Base-by-base conservation (phyloP, 2,888 invertebrate genomes). In the Invenusta paracnida region DNA sequence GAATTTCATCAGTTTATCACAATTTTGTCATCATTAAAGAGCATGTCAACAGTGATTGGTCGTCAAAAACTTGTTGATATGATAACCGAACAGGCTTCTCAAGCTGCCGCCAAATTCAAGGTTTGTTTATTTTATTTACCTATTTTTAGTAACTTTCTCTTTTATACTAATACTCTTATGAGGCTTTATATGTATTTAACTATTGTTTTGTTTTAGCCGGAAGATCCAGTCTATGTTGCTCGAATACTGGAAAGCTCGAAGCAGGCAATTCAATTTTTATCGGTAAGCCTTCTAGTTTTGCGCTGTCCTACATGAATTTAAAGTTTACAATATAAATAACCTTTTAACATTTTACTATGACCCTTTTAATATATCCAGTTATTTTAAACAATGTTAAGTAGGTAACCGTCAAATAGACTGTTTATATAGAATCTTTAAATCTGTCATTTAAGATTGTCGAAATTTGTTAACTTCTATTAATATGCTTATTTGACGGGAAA, bases 1-100 rank as follows among this genome's bases (percentile, higher is more conserved):
- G 97, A 98, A 92, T 97, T 97, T 92, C 94, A 95, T 89, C 93
- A 94, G 87, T 94, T 97, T 87, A 95, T 98, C 95, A 94, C 94
- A 82, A 93, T 96, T 88, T 92, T 98, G 88, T 94, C 94, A 30
- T 94, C 94, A 92, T 94, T 97, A 11, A 94, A 94, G 90, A 93
- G 95, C 82, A 95, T 95, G 83, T 94, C 94, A 88, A 95, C 96
- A 2, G 93, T 95, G 17, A 93, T 93, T 82, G 97, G 97, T 0
- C 95, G 96, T 90, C 95, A 95, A 88, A 95, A 96, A 91, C 92
- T 98, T 30, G 94, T 96, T 11, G 95, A 95, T 88, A 93, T 97
- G 88, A 94, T 96, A 13, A 94, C 94, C 23, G 95, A 96, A 88
- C 94, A 96, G 90, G 95, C 96, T 13, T 29, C 5, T n/a, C 28